Base-by-base conservation (phyloP, 2,888 invertebrate species). In the Dasypogon diadema region DNA sequence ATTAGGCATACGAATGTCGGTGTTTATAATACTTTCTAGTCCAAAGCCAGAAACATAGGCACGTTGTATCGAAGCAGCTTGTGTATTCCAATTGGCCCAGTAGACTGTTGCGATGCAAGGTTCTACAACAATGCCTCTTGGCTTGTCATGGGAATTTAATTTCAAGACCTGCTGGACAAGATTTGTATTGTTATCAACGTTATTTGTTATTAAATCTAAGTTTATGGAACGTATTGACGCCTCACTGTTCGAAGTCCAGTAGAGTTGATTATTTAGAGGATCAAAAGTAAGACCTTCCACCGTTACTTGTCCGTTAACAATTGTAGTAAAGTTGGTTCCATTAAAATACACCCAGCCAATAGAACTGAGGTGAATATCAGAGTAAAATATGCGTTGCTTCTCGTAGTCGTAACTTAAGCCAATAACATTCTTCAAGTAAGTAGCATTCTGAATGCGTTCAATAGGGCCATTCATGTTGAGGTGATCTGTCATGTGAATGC, bases 1-100 rank as follows among this genome's bases (percentile, higher is more conserved):
- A 87, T 95, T 95, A 4, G 95, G 95, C 92, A 96, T 95, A 72
- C 92, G 89, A 79, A 97, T 93, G 75, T 94, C 92, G 1, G 91
- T 92, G 70, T 89, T 91, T 72, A 95, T 91, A 75, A 96, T 91
- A 46, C 90, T 88, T 82, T 93, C 90, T 34, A 90, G 86, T 8
- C 89, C 89, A 80, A 88, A 92, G 1, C 94, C 94, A 79, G 89
- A 89, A 30, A 90, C 85, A 82, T 88, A 91, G 1, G 94, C 92
- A 78, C 95, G 89, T 86, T 95, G 94, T 80, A 97, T 93, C 79
- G 90, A 90, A 0, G 97, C 95, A 58, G 90, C 89, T 74, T 92
- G 88, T 77, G 91, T 90, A 87, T 95, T 94, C 96, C 96, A 96
- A 87, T 97, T 95, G 6, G 94, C 95, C 95, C 96, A 97, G 87